Evolutionary conservation across 2,113 vertebrate genomes (phyloP), one percentile per base, ranked within the genome.

Genomic region (Salminus brasiliensis): DNA sequence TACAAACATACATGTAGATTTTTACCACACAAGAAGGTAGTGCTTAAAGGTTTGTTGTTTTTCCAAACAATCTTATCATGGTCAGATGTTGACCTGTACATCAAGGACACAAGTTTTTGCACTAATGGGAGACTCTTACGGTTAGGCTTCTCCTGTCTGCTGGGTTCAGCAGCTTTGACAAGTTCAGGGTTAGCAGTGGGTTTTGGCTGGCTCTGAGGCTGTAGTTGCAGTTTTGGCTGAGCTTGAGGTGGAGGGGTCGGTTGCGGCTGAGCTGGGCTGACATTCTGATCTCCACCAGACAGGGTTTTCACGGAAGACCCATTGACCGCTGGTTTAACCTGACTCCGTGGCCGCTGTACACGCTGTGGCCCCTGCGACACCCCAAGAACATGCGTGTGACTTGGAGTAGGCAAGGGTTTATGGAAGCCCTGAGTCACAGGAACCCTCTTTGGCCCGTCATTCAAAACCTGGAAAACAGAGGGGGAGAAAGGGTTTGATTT

Each of bases 291-390:
- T 10, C 67, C 47, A 0, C 66, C 15, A 2, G 59, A 29, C 0
- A 30, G 3, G 1, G 74, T 55, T 75, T 91, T 92, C 2, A 30
- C 0, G 0, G 18, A 93, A 15, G 79, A 88, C 1, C 16, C 78
- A 30, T 75, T 77, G 30, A 0, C 23, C 7, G 34, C 45, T 0
- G 90, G 75, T 29, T 92, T 92, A 59, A 91, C 90, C 1, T 87
- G 84, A 65, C 76, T 88, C 10, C 59, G n/a, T 0, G 90, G 90
- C 16, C 92, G 86, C 55, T 91, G 94, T 39, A 93, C 65, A 1
- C 95, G 88, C 85, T 95, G 95, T 0, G 94, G 90, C 23, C 93
- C 91, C 67, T 96, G 97, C 0, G 94, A 90, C 25, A 92, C 60
- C 12, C 93, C 91, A 0, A 96, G 79, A 32, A 96, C 87, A 0